phyloP scores from a whole-genome alignment of 2,797 vertebrate species.

The Megalops cyprinoides region DNA sequence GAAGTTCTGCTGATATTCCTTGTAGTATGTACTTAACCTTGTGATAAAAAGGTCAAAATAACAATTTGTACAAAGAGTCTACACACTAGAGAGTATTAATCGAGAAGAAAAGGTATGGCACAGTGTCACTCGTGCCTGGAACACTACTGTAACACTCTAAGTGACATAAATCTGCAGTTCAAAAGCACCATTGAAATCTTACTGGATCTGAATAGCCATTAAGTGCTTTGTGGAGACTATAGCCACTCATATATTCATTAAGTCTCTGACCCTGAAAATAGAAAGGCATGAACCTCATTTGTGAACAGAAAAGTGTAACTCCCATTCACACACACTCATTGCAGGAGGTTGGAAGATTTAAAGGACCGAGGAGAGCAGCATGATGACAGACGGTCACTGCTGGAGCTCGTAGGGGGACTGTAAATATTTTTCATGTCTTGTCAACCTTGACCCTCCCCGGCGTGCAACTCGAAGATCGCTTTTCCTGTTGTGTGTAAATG shows the following conservation, averaged over 20 bases:
- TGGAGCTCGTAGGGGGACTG: background rate
- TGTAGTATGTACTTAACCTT: background rate
- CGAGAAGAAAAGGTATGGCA: too few relatives aligned
- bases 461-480: background rate
- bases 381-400: background rate
- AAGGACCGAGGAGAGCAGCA: background rate
- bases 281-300: background rate
- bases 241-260: background rate
- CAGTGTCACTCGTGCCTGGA: background rate
- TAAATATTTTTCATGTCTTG: slow-evolving; percentile 9
- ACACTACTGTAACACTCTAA: background rate
- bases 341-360: background rate
- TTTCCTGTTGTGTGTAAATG: background rate
- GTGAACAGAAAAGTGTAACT: background rate
- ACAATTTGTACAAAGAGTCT: background rate
- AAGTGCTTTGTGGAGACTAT: background rate
- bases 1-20: background rate
- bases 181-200: background rate
- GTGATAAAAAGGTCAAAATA: background rate
- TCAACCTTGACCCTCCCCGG: background rate
- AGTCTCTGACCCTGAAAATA: background rate
- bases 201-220: background rate
- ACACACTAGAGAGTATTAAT: background rate
- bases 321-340: background rate
- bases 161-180: background rate